Conservation (phyloP, 2,113 vertebrate genomes). For the Cheirogaleus medius region DNA sequence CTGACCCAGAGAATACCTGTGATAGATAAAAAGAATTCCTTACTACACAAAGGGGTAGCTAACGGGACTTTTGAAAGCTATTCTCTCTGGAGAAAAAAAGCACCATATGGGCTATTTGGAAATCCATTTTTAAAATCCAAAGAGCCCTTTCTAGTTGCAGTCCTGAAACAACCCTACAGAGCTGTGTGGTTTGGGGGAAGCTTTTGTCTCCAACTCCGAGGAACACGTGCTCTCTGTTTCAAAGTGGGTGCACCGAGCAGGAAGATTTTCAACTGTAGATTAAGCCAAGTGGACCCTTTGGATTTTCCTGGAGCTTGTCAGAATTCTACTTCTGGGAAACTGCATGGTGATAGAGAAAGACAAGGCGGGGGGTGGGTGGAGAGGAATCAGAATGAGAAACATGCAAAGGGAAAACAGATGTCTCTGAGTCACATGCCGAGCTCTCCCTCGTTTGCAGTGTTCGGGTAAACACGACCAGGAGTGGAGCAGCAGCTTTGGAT, state of each 20-base stretch:
- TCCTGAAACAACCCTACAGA: slow-evolving; percentile 18
- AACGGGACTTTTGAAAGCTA: slow-evolving; percentile 40
- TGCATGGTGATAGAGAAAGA: slow-evolving; percentile 68
- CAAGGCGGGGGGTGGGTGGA: neutral
- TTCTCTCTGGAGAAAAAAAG: neutral
- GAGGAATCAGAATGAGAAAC: slow-evolving; percentile 59
- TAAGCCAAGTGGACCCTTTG: slow-evolving; percentile 5
- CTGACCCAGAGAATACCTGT: neutral
- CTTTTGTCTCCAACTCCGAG: slow-evolving; percentile 21
- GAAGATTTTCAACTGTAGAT: slow-evolving; percentile 60
- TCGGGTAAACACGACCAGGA: slow-evolving; percentile 17
- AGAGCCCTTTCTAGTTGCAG: slow-evolving; percentile 42
- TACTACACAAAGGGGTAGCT: slow-evolving; percentile 31
- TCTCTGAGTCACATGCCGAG: slow-evolving; percentile 32
- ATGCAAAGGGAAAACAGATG: slow-evolving; percentile 78
- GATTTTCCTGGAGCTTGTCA: slow-evolving; percentile 61
- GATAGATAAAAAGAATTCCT: slow-evolving; percentile 26
- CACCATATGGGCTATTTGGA: slow-evolving; percentile 45
- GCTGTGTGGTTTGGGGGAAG: neutral
- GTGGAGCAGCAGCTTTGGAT: neutral
- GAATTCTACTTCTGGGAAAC: slow-evolving; percentile 71
- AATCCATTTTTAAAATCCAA: slow-evolving; percentile 55
- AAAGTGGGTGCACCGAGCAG: slow-evolving; percentile 19
- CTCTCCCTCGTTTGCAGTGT: slow-evolving; percentile 5
- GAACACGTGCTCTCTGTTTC: slow-evolving; percentile 20